These are phyloP conservation scores for Rhabdomys pumilio DNA, from an alignment of 2,797 vertebrate genomes.

Conservation along the genomic window DNA sequence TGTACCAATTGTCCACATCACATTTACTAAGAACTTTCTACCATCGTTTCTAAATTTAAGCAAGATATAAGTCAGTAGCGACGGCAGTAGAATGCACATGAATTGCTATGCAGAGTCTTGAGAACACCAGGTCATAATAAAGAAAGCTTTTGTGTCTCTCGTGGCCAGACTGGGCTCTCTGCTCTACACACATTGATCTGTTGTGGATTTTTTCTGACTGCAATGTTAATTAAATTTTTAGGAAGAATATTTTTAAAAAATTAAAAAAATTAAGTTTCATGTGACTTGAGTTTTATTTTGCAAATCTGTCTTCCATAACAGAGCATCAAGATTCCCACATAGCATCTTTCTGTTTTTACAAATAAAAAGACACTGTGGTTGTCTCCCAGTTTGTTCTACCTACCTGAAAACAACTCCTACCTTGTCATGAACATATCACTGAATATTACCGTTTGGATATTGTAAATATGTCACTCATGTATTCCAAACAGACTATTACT, in stretches of 20 bases:
- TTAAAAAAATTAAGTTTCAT: neutral
- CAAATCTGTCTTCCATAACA: neutral
- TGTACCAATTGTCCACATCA: constrained; percentile 9
- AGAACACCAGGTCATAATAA: neutral
- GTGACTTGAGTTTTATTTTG: constrained; percentile 1
- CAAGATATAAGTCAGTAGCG: neutral
- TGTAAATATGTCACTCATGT: neutral
- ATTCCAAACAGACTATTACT: neutral
- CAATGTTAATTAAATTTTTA: neutral
- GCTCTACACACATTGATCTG: neutral
- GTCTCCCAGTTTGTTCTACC: neutral
- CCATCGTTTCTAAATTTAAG: constrained; percentile 56
- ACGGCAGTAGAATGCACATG: neutral
- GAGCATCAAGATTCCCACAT: neutral
- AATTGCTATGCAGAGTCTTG: neutral
- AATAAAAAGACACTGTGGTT: neutral
- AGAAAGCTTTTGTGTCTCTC: neutral
- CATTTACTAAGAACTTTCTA: neutral
- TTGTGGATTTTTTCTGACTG: neutral
- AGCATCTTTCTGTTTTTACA: neutral
- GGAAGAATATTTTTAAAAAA: constrained; percentile 3
- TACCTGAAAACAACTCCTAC: neutral
- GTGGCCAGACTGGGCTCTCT: neutral
- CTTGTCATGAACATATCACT: neutral
- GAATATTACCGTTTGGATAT: neutral